phyloP scores from a whole-genome alignment of 2,888 invertebrate genomes.

The Xestobium rufovillosum region DNA sequence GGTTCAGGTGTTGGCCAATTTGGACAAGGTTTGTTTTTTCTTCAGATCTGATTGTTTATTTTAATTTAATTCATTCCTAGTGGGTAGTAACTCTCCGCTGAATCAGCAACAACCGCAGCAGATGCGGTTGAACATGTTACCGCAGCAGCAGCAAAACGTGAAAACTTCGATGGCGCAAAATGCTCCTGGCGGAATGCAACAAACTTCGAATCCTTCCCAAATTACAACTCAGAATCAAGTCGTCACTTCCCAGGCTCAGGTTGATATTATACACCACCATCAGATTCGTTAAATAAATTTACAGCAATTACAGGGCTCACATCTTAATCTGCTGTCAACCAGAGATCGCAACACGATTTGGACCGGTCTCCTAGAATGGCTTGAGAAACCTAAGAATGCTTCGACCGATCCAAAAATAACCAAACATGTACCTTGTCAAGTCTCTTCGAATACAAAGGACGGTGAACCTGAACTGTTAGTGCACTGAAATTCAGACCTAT shows the following conservation, averaged over 20 bases:
- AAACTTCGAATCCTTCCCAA: constrained; percentile 31
- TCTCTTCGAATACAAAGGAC: constrained; percentile 64
- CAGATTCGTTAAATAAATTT: too few species aligned
- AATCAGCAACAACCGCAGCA: constrained; percentile 35
- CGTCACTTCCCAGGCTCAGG: constrained; percentile 36
- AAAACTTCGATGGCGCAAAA: constrained; percentile 38
- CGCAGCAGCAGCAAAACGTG: constrained; percentile 34
- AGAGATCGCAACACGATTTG: constrained; percentile 53
- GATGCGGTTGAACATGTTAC: constrained; percentile 23
- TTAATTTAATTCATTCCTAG: constrained; percentile 18
- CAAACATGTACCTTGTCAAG: constrained; percentile 69
- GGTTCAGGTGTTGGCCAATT: constrained; percentile 43
- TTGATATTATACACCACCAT: constrained; percentile 17
- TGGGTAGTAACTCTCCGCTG: constrained; percentile 16
- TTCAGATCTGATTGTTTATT: neutral
- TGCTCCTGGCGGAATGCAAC: constrained; percentile 28
- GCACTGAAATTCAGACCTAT: too few species aligned
- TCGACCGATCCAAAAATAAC: constrained; percentile 69
- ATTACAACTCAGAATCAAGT: constrained; percentile 33
- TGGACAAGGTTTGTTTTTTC: constrained; percentile 41
- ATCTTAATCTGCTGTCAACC: constrained; percentile 37
- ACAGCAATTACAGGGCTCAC: too few species aligned
- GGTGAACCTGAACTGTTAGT: constrained; percentile 81
- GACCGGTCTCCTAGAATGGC: constrained; percentile 81
- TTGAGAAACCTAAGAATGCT: constrained; percentile 77